Conservation (phyloP, 2,797 vertebrate genomes). For the Epinephelus awoara region DNA sequence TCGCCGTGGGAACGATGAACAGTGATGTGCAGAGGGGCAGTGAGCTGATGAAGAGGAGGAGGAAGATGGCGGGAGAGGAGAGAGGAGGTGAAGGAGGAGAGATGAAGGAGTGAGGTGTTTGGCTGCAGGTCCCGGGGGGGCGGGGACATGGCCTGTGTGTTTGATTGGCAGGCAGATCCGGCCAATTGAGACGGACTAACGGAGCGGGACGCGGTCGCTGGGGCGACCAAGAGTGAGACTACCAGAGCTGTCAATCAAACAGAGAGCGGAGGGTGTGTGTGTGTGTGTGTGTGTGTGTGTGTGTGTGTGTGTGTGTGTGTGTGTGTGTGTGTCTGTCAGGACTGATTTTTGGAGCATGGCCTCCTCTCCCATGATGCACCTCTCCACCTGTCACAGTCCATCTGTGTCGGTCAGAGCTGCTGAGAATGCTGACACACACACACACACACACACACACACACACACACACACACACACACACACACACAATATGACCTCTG, state of each 20-base stretch:
- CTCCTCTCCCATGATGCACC: constrained; percentile 61
- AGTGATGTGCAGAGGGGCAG: constrained; percentile 31
- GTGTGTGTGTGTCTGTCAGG: constrained; percentile 28
- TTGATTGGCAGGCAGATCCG: constrained; percentile 68
- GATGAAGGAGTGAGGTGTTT: constrained; percentile 24
- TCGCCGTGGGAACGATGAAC: constrained; percentile 34
- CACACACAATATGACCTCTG: constrained; percentile 6
- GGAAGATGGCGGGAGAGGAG: not conserved
- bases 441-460: constrained; percentile 17
- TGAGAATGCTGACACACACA: not conserved
- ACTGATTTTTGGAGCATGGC: constrained; percentile 60
- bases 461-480: constrained; percentile 16
- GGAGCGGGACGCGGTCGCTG: constrained; percentile 61
- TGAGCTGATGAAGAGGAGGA: not conserved
- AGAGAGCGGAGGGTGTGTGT: constrained; percentile 17
- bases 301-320: constrained; percentile 12
- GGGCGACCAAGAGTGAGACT: constrained; percentile 48
- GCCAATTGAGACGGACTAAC: constrained; percentile 70
- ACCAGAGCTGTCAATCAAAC: constrained; percentile 69
- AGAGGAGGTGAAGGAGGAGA: not conserved
- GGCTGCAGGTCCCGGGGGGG: constrained; percentile 41
- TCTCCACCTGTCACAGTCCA: constrained; percentile 53
- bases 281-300: constrained; percentile 22
- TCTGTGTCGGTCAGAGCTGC: constrained; percentile 30
- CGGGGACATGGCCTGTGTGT: constrained; percentile 47